Conservation (phyloP, 2,888 invertebrate genomes). For the Diadegma fenestrale region DNA sequence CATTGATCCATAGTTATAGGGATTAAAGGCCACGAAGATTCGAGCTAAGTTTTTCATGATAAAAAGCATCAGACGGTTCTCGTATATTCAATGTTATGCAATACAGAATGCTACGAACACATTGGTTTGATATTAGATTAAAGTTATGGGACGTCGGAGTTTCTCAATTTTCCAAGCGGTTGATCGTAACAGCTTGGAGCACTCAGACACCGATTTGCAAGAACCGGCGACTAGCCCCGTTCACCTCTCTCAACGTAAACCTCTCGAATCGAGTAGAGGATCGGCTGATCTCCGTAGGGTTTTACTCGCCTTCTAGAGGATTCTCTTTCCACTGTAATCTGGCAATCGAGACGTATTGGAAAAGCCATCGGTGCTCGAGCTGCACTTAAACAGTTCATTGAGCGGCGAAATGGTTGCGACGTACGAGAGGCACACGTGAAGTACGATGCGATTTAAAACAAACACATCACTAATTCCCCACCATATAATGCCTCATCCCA, state of each 20-base stretch:
- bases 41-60: neutral
- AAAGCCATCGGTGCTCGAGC: constrained; percentile 24
- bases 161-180: constrained; percentile 65
- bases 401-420: constrained; percentile 8
- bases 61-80: neutral
- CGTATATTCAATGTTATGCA: neutral
- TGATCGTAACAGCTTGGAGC: constrained; percentile 42
- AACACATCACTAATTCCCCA: neutral
- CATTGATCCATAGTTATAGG: neutral
- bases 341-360: constrained; percentile 52
- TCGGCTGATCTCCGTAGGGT: constrained; percentile 49
- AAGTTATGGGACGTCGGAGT: constrained; percentile 43
- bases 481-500: neutral
- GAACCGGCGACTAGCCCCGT: constrained; percentile 4
- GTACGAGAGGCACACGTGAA: constrained; percentile 2
- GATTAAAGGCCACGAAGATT: neutral
- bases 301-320: constrained; percentile 32
- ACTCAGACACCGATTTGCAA: constrained; percentile 13
- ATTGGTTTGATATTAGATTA: constrained; percentile 13
- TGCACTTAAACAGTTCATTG: constrained; percentile 14
- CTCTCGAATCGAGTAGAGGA: constrained; percentile 15
- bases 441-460: neutral
- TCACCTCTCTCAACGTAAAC: constrained; percentile 24
- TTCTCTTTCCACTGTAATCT: constrained; percentile 37
- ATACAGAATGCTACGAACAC: constrained; percentile 3